These are phyloP conservation scores for Apodemia mormo DNA, from an alignment of 2,888 invertebrate genomes.

Conservation along the genomic window DNA sequence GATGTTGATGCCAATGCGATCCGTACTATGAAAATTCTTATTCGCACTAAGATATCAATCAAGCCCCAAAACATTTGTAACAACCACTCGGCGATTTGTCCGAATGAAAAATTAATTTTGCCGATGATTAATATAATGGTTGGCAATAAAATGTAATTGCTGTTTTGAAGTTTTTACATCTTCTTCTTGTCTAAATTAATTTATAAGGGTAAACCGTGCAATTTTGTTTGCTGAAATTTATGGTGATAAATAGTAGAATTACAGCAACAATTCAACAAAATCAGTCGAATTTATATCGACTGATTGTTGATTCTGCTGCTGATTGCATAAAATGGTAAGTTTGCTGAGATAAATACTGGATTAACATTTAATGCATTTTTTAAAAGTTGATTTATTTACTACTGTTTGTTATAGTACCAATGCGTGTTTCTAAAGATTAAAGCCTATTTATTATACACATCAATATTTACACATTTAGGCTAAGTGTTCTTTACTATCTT, in stretches of 20 bases:
- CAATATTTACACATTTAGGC: too few relatives aligned
- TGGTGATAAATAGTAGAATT: constrained; percentile 26
- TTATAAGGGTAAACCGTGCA: constrained; percentile 50
- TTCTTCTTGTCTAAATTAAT: constrained; percentile 79
- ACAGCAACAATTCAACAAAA: constrained; percentile 21
- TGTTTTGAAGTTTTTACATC: constrained; percentile 80
- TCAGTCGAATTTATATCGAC: not conserved
- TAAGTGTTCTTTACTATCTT: too few relatives aligned
- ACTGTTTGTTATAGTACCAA: too few relatives aligned
- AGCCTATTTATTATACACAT: too few relatives aligned
- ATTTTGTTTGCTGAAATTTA: constrained; percentile 30
- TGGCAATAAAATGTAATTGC: constrained; percentile 77
- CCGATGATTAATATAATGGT: constrained; percentile 80
- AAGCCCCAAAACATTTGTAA: constrained; percentile 70
- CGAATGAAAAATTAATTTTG: constrained; percentile 81
- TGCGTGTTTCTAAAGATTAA: too few relatives aligned
- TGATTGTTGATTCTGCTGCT: not conserved
- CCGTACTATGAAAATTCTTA: constrained; percentile 50
- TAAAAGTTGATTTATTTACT: not conserved
- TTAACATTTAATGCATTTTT: not conserved
- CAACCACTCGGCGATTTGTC: constrained; percentile 74
- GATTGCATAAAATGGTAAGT: not conserved
- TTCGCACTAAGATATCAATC: constrained; percentile 64
- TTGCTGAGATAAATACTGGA: not conserved
- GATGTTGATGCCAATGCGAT: constrained; percentile 43